phyloP scores from a whole-genome alignment of 64 coral and sea anemone genomes.

The Montipora cactus region DNA sequence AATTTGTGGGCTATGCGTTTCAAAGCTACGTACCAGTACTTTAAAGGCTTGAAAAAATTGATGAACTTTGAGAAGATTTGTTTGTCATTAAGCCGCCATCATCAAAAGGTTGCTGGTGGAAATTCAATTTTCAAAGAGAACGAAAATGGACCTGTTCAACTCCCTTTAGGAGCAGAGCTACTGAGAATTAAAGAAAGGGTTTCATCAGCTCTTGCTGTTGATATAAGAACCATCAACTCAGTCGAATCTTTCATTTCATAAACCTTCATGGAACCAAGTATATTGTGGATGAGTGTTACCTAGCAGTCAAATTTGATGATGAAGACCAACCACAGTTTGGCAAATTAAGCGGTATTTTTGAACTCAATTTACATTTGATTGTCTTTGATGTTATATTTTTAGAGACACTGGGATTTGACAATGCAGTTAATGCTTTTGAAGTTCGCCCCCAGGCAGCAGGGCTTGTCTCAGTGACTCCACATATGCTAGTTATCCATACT shows the following conservation, averaged over 20 bases:
- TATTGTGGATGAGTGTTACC: constrained; percentile 9
- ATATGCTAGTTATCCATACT: neutral
- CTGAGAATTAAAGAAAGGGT: neutral
- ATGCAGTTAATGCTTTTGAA: neutral
- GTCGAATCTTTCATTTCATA: neutral
- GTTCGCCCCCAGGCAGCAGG: neutral
- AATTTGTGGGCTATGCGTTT: constrained; percentile 67
- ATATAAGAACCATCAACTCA: neutral
- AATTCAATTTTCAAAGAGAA: neutral
- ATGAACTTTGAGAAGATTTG: constrained; percentile 55
- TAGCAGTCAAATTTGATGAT: constrained; percentile 14
- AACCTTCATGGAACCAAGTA: constrained; percentile 32
- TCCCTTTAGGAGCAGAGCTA: neutral
- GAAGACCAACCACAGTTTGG: constrained; percentile 16
- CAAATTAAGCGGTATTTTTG: neutral
- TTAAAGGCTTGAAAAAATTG: constrained; percentile 47
- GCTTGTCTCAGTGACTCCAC: neutral
- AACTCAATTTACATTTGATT: constrained; percentile 2
- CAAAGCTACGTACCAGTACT: constrained; percentile 49
- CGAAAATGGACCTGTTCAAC: constrained; percentile 7
- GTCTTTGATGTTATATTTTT: constrained; percentile 29
- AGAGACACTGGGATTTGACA: constrained; percentile 2
- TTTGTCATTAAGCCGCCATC: constrained; percentile 35
- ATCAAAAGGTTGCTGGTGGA: constrained; percentile 34
- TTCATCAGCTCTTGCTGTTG: neutral